Base-by-base conservation (phyloP, 2,113 vertebrate genomes). In the Seriola aureovittata region DNA sequence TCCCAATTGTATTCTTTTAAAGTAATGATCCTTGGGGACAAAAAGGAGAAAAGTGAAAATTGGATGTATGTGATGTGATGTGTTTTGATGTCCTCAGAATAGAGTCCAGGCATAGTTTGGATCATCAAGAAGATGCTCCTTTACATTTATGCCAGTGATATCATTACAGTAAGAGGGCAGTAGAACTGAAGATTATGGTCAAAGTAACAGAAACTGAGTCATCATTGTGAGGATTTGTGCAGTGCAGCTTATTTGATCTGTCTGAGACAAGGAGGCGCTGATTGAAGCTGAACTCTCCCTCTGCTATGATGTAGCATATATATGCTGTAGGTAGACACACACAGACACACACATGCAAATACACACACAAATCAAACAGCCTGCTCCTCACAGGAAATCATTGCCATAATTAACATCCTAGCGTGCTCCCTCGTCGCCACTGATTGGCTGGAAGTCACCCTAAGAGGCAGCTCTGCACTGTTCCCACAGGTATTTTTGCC, bases 341-440 rank as follows among this genome's bases (percentile, higher is more conserved):
- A 29, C 29, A 29, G 29, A 66, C 74, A 66, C 54, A 67, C 75
- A 62, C 50, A 72, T 38, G 42, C 81, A 78, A 55, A 86, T 32
- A 59, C 70, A 71, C 80, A 79, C 83, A 76, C 80, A 80, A 85
- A 85, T 92, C 85, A 89, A 90, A 88, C 71, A 70, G 74, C 71
- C 76, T 42, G 48, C 77, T 71, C 83, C 91, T 92, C 91, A 58
- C 66, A 91, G 90, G 93, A 94, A 94, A 93, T 93, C 90, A 92
- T 90, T 52, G 72, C 71, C 42, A 84, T 94, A 91, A 93, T 94
- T 91, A 93, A 90, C 73, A 62, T 88, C 88, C 87, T 80, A 57
- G 75, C 34, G 3, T 2, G 84, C 75, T 90, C 84, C 91, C 88
- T 86, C 34, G 38, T 54, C 32, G 82, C 72, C 50, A 3, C 81